These are phyloP conservation scores for Pongo pygmaeus DNA, from an alignment of 2,113 vertebrate genomes.

Conservation along the genomic window DNA sequence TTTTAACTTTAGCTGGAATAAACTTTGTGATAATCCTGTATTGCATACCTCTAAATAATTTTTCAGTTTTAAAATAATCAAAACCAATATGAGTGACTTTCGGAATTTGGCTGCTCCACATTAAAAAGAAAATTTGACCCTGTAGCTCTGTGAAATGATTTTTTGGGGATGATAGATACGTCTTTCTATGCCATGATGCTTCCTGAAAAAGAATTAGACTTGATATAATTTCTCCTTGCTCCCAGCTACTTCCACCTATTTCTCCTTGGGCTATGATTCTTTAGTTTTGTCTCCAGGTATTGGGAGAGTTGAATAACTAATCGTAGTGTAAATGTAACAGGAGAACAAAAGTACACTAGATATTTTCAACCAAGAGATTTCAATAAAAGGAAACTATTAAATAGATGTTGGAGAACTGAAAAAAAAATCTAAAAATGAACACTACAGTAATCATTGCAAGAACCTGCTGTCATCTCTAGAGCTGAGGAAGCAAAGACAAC, in stretches of 20 bases:
- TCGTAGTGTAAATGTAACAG: not conserved
- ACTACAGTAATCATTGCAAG: not conserved
- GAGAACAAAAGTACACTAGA: not conserved
- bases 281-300: not conserved
- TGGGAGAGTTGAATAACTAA: not conserved
- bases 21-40: not conserved
- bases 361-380: conserved; percentile 6
- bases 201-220: not conserved
- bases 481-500: not conserved
- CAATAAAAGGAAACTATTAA: not conserved
- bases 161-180: not conserved
- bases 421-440: conserved; percentile 10
- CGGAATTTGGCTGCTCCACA: not conserved
- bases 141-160: not conserved
- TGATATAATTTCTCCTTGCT: not conserved
- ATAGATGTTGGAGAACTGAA: not conserved
- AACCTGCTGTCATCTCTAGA: not conserved
- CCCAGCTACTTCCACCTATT: not conserved
- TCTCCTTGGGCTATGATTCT: not conserved
- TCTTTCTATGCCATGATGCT: not conserved
- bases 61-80: not conserved
- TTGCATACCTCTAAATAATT: not conserved
- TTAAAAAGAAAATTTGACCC: not conserved
- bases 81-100: not conserved
- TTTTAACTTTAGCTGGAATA: conserved; percentile 31